Base-by-base conservation (phyloP, 2,113 vertebrate species). In the Amblyopsis rosae region DNA sequence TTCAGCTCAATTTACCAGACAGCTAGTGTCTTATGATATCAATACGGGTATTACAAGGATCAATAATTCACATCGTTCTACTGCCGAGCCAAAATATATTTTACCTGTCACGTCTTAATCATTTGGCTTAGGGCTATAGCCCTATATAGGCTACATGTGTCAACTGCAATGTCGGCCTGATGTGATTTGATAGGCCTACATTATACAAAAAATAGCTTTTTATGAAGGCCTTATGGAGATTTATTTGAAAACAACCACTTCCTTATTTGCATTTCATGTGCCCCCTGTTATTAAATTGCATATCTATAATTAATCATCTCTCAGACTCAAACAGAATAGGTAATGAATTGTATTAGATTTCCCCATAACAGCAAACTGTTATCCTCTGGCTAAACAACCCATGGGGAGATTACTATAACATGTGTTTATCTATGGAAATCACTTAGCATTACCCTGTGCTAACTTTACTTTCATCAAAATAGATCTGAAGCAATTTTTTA, bases 1-100 rank as follows among this genome's bases (percentile, higher is more conserved):
- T 88, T 91, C 86, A 90, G 88, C 91, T 94, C 90, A 72, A 72
- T 90, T 95, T 93, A 90, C 89, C 88, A 85, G 81, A 70, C 72
- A 84, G 86, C 70, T 75, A 76, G 57, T 72, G 80, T 82, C 77
- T 91, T 91, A 87, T 89, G 90, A 88, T 87, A 92, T 90, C 92
- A 91, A 90, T 86, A 81, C 88, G 73, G 88, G 73, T 80, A 87
- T 82, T 80, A 49, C 76, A 59, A 76, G 77, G 83, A 76, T 94
- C 82, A 91, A 92, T 93, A 82, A 84, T 93, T 92, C 82, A 93
- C 83, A 83, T 77, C n/a, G 19, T 35, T 4, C 75, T 3, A 59
- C 62, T 54, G 15, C 26, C 51, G 35, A 58, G 32, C 17, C 19
- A 17, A 54, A 58, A 65, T 51, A 66, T 49, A 74, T 72, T 77